Base-by-base conservation (phyloP, 1,140 invertebrate species). In the Lutraria rhynchaena region DNA sequence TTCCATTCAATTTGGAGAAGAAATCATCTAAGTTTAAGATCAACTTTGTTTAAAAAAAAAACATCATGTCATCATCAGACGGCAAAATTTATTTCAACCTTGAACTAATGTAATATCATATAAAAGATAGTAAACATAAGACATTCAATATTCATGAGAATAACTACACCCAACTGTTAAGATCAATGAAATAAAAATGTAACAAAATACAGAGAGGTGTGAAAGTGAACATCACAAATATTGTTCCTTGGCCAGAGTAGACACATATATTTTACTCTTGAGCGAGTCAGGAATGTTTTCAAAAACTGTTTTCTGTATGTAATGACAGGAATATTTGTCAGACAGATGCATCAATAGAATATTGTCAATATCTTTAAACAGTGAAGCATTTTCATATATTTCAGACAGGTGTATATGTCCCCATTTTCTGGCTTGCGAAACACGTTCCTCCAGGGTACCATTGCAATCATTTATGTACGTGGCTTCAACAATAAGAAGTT, bases 351-450 rank as follows among this genome's bases (percentile, higher is more conserved):
- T 85, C 19, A 89, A 70, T 27, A 88, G 29, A 60, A 89, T 85
- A 65, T 85, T 53, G 11, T 82, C 70, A 19, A 89, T 75, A 51
- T 88, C 75, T 49, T 78, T 74, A 74, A 89, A 89, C 17, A 88
- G 61, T 15, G 83, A 41, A 22, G 85, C 85, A 83, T 88, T 85
- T 51, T 87, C 65, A 33, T 73, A 65, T 15, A 89, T 69, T 53
- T 89, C 87, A 49, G 57, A 69, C n/a, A 89, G 75, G 67, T 89
- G 88, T 35, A 76, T 87, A 82, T 89, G 88, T 41, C 88, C 88
- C 13, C 82, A 49, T 19, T 87, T 74, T 55, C 70, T 57, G 4
- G 88, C 88, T 71, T 85, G 78, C 17, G 82, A n/a, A 4, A 86
- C 29, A 31, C 69, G 69, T 15, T 81, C 69, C 31, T 58, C 49